phyloP scores from a whole-genome alignment of 2,113 vertebrate species.

The Ifrita kowaldi region DNA sequence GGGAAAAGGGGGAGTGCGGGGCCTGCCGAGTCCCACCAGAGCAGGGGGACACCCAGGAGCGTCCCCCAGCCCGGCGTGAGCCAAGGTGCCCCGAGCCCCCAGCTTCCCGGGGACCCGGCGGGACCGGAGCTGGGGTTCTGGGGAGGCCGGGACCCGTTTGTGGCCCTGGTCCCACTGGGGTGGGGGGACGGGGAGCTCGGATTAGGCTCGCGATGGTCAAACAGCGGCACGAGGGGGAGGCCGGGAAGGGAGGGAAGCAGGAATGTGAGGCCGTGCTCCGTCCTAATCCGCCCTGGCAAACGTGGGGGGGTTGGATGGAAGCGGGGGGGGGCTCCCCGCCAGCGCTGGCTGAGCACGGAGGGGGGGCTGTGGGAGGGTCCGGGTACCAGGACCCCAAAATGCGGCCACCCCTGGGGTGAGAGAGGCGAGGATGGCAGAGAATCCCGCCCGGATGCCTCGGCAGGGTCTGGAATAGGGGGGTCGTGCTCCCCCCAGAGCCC shows the following conservation, averaged over 20 bases:
- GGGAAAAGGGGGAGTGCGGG: background rate
- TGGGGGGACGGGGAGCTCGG: background rate
- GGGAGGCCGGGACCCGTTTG: background rate
- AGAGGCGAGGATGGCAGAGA: background rate
- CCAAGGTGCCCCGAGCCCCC: background rate
- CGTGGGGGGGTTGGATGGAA: background rate
- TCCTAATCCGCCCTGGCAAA: background rate
- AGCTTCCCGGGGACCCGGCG: no score
- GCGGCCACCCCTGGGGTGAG: background rate
- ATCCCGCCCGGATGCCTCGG: background rate
- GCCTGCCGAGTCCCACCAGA: background rate
- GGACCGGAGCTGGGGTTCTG: background rate
- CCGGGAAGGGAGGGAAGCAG: background rate
- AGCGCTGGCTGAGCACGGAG: background rate
- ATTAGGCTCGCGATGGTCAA: background rate
- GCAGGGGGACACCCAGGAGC: background rate
- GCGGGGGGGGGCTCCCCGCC: background rate
- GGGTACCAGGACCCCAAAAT: background rate
- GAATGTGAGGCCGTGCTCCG: background rate
- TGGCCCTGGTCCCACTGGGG: background rate
- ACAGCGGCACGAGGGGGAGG: background rate
- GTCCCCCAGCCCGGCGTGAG: accelerated
- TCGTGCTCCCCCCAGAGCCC: background rate
- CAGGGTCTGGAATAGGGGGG: background rate
- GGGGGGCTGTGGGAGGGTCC: background rate